Percentiles rank a stretch among this genome's conserved stretches.
Conservation (phyloP, 1,140 invertebrate genomes). For the Whitmania pigra region DNA sequence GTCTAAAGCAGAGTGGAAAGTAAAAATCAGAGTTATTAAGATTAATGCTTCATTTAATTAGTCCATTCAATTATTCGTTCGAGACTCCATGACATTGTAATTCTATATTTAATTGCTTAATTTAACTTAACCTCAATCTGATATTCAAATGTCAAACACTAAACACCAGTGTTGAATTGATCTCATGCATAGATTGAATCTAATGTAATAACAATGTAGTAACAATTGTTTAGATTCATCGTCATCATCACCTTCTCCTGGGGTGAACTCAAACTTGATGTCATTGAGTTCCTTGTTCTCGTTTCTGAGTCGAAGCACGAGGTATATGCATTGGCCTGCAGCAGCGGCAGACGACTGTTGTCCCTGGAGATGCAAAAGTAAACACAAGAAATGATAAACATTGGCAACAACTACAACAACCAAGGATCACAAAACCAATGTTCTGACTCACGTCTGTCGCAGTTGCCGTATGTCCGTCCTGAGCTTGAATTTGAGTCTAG, state of each 20-base stretch:
- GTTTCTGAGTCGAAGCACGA: conserved; percentile 53
- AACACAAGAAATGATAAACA: background rate
- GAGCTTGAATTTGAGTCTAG: too few species aligned
- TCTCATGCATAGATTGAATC: too few species aligned
- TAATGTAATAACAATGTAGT: too few species aligned
- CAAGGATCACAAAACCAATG: too few species aligned
- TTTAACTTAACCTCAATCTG: too few species aligned
- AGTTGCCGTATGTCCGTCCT: too few species aligned
- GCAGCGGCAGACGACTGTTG: background rate
- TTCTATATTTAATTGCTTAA: background rate
- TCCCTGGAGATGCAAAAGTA: background rate
- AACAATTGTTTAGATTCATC: too few species aligned
- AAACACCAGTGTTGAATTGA: background rate
- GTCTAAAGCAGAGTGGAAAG: conserved; percentile 48
- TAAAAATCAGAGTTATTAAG: background rate
- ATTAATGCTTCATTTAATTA: background rate
- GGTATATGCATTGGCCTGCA: conserved; percentile 24
- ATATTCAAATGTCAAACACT: background rate
- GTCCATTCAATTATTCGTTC: too few species aligned
- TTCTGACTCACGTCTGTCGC: too few species aligned
- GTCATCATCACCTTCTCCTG: conserved; percentile 52
- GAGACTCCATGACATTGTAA: too few species aligned
- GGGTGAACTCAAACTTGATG: conserved; percentile 87
- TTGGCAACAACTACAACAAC: background rate
- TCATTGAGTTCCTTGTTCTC: conserved; percentile 82